Evolutionary conservation across 2,888 invertebrate genomes (phyloP).

Genomic region (Acanthosepion lycidas): DNA sequence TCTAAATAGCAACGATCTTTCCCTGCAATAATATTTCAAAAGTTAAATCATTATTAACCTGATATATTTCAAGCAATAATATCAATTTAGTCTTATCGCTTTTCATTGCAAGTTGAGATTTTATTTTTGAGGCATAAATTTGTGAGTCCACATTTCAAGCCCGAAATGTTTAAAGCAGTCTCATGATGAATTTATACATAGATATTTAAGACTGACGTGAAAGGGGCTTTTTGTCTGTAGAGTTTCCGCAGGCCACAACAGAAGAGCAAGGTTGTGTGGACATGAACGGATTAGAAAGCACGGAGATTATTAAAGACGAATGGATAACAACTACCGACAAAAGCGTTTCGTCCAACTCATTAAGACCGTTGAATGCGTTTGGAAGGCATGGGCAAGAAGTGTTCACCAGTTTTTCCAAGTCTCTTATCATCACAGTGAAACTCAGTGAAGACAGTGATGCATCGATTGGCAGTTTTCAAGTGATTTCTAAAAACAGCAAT

Average conservation of each 20-base stretch:
- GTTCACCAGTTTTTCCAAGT: not conserved
- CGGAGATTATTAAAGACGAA: not conserved
- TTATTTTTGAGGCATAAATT: no score
- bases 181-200: no score
- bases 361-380: not conserved
- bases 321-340: constrained; percentile 39
- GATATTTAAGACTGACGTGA: not conserved
- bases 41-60: no score
- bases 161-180: no score
- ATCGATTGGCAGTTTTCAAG: not conserved
- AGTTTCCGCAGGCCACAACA: not conserved
- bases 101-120: no score
- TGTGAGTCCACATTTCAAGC: no score
- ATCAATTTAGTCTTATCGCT: no score
- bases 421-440: constrained; percentile 23
- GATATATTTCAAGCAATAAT: no score
- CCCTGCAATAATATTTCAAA: no score
- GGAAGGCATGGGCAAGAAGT: not conserved
- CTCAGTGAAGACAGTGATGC: not conserved
- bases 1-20: no score
- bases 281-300: not conserved
- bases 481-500: constrained; percentile 14
- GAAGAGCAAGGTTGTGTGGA: not conserved
- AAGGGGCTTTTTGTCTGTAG: not conserved
- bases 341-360: not conserved